A percentile compares a stretch with the other conserved stretches of the same genome.
Evolutionary conservation across 2,888 invertebrate genomes (phyloP).

Genomic region (Heliconius ismenius): DNA sequence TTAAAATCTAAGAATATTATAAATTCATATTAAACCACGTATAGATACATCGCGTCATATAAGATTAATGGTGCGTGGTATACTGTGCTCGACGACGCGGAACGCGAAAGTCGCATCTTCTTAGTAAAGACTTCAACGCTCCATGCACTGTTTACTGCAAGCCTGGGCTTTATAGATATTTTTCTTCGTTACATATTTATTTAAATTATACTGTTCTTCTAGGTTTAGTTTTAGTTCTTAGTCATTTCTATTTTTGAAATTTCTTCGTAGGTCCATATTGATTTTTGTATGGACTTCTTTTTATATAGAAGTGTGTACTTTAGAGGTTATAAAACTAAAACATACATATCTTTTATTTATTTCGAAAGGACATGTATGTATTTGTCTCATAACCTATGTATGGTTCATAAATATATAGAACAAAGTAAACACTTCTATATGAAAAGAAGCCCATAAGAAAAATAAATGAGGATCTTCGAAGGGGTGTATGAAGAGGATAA

Average conservation of each 20-base stretch:
- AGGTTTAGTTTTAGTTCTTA: not conserved
- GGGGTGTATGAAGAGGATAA: not conserved
- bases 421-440: not conserved
- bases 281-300: not conserved
- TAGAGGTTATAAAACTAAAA: no score
- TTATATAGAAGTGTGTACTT: no score
- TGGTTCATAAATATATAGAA: not conserved
- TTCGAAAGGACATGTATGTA: no score
- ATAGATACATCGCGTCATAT: conserved; percentile 29
- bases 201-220: not conserved
- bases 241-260: not conserved
- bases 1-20: not conserved
- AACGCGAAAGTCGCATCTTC: conserved; percentile 69
- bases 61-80: conserved; percentile 47
- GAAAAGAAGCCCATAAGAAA: not conserved
- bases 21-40: conserved; percentile 10
- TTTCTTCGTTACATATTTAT: conserved; percentile 8
- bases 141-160: conserved; percentile 43
- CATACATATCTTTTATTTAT: no score
- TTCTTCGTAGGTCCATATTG: not conserved
- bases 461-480: not conserved
- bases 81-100: conserved; percentile 58
- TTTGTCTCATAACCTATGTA: not conserved
- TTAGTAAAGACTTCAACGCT: conserved; percentile 48
- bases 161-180: conserved; percentile 23